Conservation (phyloP, 2,113 vertebrate species). For the Trinectes maculatus region DNA sequence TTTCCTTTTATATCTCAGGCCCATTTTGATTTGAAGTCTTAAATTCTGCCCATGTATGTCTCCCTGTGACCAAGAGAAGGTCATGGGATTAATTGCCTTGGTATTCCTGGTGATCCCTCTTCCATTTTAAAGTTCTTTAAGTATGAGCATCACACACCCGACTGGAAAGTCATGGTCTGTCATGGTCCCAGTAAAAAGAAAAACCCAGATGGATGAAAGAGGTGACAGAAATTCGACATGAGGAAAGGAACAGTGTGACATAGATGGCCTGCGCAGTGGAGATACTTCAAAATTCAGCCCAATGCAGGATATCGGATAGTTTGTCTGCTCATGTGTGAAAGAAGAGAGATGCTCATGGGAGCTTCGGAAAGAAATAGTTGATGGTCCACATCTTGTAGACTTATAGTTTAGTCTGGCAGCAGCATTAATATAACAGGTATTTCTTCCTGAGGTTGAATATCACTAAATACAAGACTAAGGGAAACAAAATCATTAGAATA, state of each 20-base stretch:
- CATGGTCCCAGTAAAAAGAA: constrained; percentile 35
- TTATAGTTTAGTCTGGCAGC: constrained; percentile 39
- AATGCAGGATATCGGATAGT: constrained; percentile 52
- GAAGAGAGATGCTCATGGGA: constrained; percentile 30
- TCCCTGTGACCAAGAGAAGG: constrained; percentile 45
- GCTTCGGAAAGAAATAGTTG: constrained; percentile 52
- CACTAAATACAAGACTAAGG: neutral
- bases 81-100: constrained; percentile 68
- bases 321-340: constrained; percentile 63
- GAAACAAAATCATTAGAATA: neutral
- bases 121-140: constrained; percentile 52
- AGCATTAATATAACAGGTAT: constrained; percentile 15
- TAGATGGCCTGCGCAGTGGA: constrained; percentile 49
- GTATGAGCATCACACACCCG: constrained; percentile 55
- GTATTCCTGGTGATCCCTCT: constrained; percentile 52
- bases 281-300: constrained; percentile 44
- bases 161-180: constrained; percentile 38
- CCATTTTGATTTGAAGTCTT: constrained; percentile 40
- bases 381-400: constrained; percentile 52
- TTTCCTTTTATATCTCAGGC: neutral
- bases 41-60: constrained; percentile 43
- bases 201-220: constrained; percentile 42
- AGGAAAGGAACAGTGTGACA: constrained; percentile 40
- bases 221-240: constrained; percentile 38
- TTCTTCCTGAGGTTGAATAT: constrained; percentile 16